Conservation (phyloP, 1,140 invertebrate species). For the Pararge aegeria region DNA sequence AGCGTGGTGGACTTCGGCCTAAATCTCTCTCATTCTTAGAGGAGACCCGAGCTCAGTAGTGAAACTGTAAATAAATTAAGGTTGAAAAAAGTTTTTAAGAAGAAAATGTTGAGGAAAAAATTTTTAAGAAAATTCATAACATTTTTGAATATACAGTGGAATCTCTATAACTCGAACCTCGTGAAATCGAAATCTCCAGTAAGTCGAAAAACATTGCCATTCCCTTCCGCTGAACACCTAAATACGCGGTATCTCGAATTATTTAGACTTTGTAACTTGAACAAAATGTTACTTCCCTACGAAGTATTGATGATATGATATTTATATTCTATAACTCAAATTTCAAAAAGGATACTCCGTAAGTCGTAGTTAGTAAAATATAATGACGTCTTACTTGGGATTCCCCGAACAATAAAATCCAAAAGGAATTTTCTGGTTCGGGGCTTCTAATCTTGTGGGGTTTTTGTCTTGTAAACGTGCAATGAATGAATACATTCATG, state of each 20-base stretch:
- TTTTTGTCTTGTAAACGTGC: conserved; percentile 15
- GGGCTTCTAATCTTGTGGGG: conserved; percentile 14
- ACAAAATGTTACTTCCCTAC: conserved; percentile 5
- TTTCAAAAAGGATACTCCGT: conserved; percentile 6
- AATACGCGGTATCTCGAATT: too few relatives aligned
- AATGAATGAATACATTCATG: conserved; percentile 17
- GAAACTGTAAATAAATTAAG: too few relatives aligned
- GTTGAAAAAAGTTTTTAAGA: too few relatives aligned
- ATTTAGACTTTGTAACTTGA: too few relatives aligned
- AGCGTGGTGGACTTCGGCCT: too few relatives aligned
- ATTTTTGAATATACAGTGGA: conserved; percentile 9
- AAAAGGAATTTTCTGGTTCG: conserved; percentile 9
- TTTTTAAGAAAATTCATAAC: too few relatives aligned
- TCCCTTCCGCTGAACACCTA: not conserved
- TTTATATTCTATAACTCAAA: conserved; percentile 12
- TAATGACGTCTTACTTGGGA: too few relatives aligned
- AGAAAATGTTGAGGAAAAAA: too few relatives aligned
- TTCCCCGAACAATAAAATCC: too few relatives aligned
- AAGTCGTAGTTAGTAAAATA: too few relatives aligned
- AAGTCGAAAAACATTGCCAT: conserved; percentile 2
- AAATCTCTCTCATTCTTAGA: too few relatives aligned
- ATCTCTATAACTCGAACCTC: conserved; percentile 12
- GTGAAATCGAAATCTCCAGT: conserved; percentile 6
- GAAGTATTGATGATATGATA: conserved; percentile 3
- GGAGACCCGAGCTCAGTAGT: too few relatives aligned